Evolutionary conservation across 2,113 vertebrate genomes (phyloP).

Genomic region (Hyaena hyaena): DNA sequence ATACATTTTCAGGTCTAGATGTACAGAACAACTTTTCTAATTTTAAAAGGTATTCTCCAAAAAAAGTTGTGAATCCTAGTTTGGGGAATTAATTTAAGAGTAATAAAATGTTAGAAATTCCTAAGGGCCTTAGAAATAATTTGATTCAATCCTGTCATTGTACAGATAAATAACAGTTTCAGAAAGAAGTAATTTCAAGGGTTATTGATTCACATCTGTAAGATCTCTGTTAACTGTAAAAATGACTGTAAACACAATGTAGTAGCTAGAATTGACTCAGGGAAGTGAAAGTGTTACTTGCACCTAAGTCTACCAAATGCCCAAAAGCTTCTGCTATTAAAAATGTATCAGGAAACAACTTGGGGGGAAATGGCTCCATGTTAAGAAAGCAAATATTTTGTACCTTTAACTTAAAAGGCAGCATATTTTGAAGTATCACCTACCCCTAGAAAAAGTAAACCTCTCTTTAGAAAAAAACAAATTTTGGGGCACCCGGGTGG

Average conservation of each 20-base stretch:
- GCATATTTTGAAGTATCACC: background rate
- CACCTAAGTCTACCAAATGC: conserved; percentile 1
- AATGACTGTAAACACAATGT: background rate
- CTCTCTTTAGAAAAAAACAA: background rate
- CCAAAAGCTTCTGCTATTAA: background rate
- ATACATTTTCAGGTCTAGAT: background rate
- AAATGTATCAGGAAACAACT: conserved; percentile 23
- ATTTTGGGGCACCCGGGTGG: background rate
- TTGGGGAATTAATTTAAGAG: conserved; percentile 40
- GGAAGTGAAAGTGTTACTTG: conserved; percentile 26
- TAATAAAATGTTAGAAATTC: background rate
- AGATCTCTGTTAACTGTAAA: background rate
- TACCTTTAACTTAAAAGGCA: background rate
- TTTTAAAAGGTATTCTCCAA: background rate
- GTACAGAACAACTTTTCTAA: conserved; percentile 4
- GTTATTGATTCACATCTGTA: background rate
- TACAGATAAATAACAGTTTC: background rate
- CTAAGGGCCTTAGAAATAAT: background rate
- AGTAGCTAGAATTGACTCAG: background rate
- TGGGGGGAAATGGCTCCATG: background rate
- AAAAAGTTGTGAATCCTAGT: background rate
- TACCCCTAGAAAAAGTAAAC: background rate
- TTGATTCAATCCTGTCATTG: background rate
- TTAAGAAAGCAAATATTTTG: conserved; percentile 29
- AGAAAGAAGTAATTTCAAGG: conserved; percentile 35